phyloP scores from a whole-genome alignment of 2,888 invertebrate genomes.

The Chaetogeoica ovagalla region DNA sequence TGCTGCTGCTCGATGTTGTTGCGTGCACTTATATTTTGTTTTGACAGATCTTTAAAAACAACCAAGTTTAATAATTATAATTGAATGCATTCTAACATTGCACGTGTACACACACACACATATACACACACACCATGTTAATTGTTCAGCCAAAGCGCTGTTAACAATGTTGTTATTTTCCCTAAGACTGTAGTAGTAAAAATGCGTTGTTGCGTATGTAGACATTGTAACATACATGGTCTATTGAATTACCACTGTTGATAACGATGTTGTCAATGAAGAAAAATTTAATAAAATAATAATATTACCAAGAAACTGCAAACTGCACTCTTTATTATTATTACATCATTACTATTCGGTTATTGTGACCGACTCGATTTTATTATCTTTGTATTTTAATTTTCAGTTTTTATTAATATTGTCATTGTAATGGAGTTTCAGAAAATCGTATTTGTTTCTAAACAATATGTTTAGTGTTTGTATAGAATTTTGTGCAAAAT shows the following conservation, averaged over 20 bases:
- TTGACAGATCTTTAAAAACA: not conserved
- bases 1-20: not conserved
- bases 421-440: conserved; percentile 28
- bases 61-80: not conserved
- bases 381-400: conserved; percentile 38
- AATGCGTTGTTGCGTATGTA: not conserved
- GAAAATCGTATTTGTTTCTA: conserved; percentile 30
- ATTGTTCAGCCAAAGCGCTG: not conserved
- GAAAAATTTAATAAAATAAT: not conserved
- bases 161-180: conserved; percentile 8
- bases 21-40: not conserved
- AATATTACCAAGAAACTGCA: conserved; percentile 13
- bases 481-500: conserved; percentile 36
- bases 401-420: conserved; percentile 20
- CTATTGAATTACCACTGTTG: not conserved
- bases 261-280: not conserved
- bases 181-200: not conserved
- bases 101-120: conserved; percentile 7
- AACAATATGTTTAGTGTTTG: conserved; percentile 27
- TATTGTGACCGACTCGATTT: conserved; percentile 2
- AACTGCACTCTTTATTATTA: not conserved
- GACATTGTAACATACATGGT: not conserved
- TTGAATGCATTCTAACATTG: conserved; percentile 27
- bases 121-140: conserved; percentile 3
- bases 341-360: conserved; percentile 34